Evolutionary conservation across 2,888 invertebrate genomes (phyloP), one percentile per base, ranked within the genome.

Genomic region (Plebejus anna): DNA sequence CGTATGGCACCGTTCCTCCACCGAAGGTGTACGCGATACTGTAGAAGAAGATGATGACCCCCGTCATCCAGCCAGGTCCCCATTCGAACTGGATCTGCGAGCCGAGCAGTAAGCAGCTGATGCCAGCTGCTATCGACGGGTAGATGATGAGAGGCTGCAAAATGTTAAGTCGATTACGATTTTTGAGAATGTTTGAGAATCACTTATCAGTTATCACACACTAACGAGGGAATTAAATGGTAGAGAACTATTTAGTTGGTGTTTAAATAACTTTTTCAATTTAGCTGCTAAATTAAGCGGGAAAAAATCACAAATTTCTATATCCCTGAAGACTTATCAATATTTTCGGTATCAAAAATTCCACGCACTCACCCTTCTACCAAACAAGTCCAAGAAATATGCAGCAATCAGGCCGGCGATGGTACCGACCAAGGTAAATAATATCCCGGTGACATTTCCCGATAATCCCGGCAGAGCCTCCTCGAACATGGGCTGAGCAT

Each of bases 401-500:
- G 76, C 76, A 9, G 75, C 76, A 36, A 78, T 9, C 11, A 76
- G 55, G 16, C 77, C 76, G 16, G 77, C 16, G 0, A 72, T 47
- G 6, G 76, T 51, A 42, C 76, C 73, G 7, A 77, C 61, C 11
- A 78, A 3, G 0, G 76, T 77, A 16, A 78, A 79, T 22, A 78
- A 42, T 11, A 79, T 75, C 9, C 79, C 78, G 13, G 80, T 78
- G 9, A 79, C 9, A 9, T 78, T 79, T 5, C 80, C 72, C 0
- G 80, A 78, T 70, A 81, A 73, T 11, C 66, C 76, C 2, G 80
- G 81, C 16, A 80, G 75, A 1, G 80, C 80, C 55, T 77, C 85
- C 1, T 80, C 79, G 80, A 91, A 90, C 71, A 91, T 79, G 0
- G 89, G 88, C 51, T 86, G 84, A 0, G 90, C 90, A 78, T 90